A percentile compares a stretch with the other conserved stretches of the same genome.
Evolutionary conservation across 2,888 invertebrate genomes (phyloP).

Genomic region (Ectropis crepuscularia): DNA sequence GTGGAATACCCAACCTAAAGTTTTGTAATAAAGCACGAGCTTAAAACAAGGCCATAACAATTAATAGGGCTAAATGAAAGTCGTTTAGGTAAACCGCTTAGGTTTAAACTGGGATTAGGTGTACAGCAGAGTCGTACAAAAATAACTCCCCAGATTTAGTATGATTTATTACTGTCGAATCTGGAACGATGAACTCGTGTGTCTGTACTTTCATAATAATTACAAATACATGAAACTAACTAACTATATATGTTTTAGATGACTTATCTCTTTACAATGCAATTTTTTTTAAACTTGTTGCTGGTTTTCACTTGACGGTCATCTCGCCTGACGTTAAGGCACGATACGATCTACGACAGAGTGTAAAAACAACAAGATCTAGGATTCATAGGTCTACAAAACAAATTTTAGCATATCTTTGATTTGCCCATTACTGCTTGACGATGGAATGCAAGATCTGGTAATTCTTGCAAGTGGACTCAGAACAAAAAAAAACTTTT

Average conservation of each 20-base stretch:
- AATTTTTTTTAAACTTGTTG: too few relatives aligned
- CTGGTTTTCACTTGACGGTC: not conserved
- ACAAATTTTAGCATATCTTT: too few relatives aligned
- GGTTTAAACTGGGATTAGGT: constrained; percentile 10
- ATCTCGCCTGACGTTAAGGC: too few relatives aligned
- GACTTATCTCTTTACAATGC: too few relatives aligned
- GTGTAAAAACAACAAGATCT: too few relatives aligned
- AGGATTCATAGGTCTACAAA: too few relatives aligned
- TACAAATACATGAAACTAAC: not conserved
- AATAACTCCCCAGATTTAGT: constrained; percentile 4
- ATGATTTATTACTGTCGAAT: constrained; percentile 7
- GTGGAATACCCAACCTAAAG: constrained; percentile 31
- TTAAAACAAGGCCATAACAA: constrained; percentile 44
- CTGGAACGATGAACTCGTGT: not conserved
- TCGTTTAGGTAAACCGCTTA: constrained; percentile 38
- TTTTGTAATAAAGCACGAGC: constrained; percentile 30
- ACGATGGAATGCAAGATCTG: too few relatives aligned
- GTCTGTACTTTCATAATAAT: not conserved
- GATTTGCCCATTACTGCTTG: too few relatives aligned
- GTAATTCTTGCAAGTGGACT: too few relatives aligned
- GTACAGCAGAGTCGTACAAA: constrained; percentile 11
- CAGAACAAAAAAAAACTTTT: too few relatives aligned
- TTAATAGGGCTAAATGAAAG: constrained; percentile 48
- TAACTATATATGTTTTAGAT: too few relatives aligned
- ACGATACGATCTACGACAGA: too few relatives aligned